These are phyloP conservation scores for Thysanoteuthis rhombus DNA, from an alignment of 2,888 invertebrate species.

Conservation along the genomic window DNA sequence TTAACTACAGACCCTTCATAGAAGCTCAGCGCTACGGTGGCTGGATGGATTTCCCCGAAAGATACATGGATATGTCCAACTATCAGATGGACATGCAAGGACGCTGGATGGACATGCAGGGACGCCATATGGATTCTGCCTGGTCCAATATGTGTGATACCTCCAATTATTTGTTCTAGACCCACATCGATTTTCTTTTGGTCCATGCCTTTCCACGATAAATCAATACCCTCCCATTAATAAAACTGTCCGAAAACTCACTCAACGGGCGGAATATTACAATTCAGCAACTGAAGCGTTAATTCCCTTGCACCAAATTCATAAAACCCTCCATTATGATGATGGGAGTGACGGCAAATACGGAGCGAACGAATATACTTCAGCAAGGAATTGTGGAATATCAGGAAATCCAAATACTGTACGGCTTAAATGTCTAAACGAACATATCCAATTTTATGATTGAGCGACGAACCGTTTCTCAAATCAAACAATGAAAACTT, in stretches of 20 bases:
- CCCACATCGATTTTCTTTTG: background rate
- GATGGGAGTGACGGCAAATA: background rate
- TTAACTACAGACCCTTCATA: background rate
- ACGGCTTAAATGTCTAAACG: background rate
- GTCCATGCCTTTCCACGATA: background rate
- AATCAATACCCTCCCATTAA: background rate
- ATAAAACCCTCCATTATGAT: too few relatives aligned
- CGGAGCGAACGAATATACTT: background rate
- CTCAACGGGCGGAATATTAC: background rate
- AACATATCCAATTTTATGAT: background rate
- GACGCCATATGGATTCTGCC: background rate
- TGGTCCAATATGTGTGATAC: background rate
- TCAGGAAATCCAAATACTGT: background rate
- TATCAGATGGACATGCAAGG: conserved; percentile 28
- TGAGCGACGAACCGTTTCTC: background rate
- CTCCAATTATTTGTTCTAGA: background rate
- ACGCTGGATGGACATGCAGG: conserved; percentile 17
- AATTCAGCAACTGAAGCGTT: background rate
- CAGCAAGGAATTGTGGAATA: background rate
- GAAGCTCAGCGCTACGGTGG: background rate
- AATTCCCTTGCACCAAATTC: background rate
- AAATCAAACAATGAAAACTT: background rate
- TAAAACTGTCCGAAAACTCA: background rate
- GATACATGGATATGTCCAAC: conserved; percentile 20
- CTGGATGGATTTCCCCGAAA: conserved; percentile 12